phyloP scores from a whole-genome alignment of 2,113 vertebrate genomes.

The Anarhynchus alexandrinus region DNA sequence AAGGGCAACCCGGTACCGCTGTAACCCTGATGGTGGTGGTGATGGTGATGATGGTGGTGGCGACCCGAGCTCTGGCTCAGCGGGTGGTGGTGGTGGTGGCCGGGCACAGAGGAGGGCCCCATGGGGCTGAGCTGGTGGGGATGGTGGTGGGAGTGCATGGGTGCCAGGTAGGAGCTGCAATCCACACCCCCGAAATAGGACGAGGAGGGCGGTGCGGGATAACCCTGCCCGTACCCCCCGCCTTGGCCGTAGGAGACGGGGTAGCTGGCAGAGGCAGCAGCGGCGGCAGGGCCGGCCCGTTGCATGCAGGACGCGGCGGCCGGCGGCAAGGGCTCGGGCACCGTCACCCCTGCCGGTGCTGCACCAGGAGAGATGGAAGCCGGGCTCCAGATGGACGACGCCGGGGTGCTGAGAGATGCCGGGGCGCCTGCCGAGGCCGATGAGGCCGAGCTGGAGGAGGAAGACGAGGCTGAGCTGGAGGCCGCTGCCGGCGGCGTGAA shows the following conservation, averaged over 20 bases:
- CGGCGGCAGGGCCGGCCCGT: constrained; percentile 74
- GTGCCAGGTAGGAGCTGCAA: constrained; percentile 92
- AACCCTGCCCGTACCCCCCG: constrained; percentile 89
- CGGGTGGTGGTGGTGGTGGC: constrained; percentile 76
- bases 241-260: constrained; percentile 94
- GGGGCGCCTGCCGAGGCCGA: constrained; percentile 74
- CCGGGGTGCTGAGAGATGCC: constrained; percentile 84
- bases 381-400: constrained; percentile 96
- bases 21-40: constrained; percentile 92
- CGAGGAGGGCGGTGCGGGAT: constrained; percentile 85
- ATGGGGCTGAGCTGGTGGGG: constrained; percentile 97
- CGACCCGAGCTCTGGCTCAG: constrained; percentile 89
- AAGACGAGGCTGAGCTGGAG: constrained; percentile 90
- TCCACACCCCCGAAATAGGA: constrained; percentile 96
- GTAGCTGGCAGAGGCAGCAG: constrained; percentile 82
- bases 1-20: constrained; percentile 86
- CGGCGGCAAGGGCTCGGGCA: constrained; percentile 82
- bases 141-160: constrained; percentile 95
- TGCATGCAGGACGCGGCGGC: constrained; percentile 94
- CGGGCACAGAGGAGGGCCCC: constrained; percentile 89
- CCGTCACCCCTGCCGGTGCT: constrained; percentile 78
- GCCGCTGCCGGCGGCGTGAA: constrained; percentile 93
- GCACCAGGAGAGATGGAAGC: constrained; percentile 93
- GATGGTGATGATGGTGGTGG: constrained; percentile 89
- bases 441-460: constrained; percentile 87